phyloP scores from a whole-genome alignment of 2,797 vertebrate genomes.

The Zalophus californianus region DNA sequence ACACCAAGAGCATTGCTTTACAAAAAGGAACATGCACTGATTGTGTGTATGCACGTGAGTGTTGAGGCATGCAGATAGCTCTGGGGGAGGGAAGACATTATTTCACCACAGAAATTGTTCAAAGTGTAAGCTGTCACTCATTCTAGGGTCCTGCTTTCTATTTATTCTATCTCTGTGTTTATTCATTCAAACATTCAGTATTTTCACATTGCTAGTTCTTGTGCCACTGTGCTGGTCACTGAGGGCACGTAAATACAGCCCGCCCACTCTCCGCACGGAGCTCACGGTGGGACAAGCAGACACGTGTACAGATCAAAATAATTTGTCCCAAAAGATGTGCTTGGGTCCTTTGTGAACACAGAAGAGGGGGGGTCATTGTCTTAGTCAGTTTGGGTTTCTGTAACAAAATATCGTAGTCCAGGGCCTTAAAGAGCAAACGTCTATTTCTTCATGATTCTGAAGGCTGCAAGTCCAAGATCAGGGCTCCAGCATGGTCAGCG shows the following conservation, averaged over 20 bases:
- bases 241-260: fast-evolving
- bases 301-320: fast-evolving
- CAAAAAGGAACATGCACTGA: background rate
- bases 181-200: background rate
- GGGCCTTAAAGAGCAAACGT: too few relatives aligned
- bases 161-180: background rate
- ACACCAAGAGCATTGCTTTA: background rate
- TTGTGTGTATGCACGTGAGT: background rate
- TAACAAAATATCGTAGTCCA: background rate
- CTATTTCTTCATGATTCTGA: background rate
- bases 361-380: background rate
- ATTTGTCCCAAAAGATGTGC: background rate
- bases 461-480: background rate
- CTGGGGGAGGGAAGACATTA: background rate
- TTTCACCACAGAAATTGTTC: background rate
- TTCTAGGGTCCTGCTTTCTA: background rate
- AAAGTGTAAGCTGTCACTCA: fast-evolving
- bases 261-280: background rate
- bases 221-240: background rate
- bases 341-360: background rate
- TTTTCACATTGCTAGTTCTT: background rate
- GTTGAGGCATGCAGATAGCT: fast-evolving
- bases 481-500: fast-evolving
- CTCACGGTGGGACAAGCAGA: too few relatives aligned
- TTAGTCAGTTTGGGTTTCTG: too few relatives aligned